phyloP scores from a whole-genome alignment of 1,140 invertebrate species.

The Thaumatotibia leucotreta region DNA sequence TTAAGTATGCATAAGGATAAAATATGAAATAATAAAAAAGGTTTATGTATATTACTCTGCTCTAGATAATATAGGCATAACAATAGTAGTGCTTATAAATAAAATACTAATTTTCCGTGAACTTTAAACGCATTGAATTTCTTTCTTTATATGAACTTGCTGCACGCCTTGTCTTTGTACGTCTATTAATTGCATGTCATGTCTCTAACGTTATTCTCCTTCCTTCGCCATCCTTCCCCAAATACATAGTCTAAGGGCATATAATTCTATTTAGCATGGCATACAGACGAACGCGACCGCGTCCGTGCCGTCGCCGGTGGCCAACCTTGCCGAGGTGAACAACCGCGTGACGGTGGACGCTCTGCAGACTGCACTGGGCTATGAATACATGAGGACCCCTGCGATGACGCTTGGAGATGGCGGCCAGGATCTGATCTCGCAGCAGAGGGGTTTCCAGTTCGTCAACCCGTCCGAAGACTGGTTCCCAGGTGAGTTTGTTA shows the following conservation, averaged over 20 bases:
- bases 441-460: constrained; percentile 87
- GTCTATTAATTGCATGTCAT: too few relatives aligned
- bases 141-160: too few relatives aligned
- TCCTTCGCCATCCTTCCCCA: constrained; percentile 36
- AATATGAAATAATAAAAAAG: too few relatives aligned
- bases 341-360: constrained; percentile 81
- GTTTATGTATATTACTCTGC: too few relatives aligned
- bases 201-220: too few relatives aligned
- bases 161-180: too few relatives aligned
- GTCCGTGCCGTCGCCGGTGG: constrained; percentile 87
- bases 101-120: too few relatives aligned
- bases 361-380: constrained; percentile 85
- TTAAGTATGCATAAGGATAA: too few relatives aligned
- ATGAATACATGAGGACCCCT: constrained; percentile 87
- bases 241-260: constrained; percentile 45
- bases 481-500: constrained; percentile 87
- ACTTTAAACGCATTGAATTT: too few relatives aligned
- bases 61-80: too few relatives aligned
- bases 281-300: constrained; percentile 87
- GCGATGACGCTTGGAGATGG: constrained; percentile 82
- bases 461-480: constrained; percentile 91
- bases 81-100: too few relatives aligned
- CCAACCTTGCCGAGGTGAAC: constrained; percentile 86
- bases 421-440: constrained; percentile 79
- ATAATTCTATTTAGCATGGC: constrained; percentile 74